A percentile compares a stretch with the other conserved stretches of the same genome.
Conservation (phyloP, 2,888 invertebrate genomes). For the Gymnosoma rotundatum region DNA sequence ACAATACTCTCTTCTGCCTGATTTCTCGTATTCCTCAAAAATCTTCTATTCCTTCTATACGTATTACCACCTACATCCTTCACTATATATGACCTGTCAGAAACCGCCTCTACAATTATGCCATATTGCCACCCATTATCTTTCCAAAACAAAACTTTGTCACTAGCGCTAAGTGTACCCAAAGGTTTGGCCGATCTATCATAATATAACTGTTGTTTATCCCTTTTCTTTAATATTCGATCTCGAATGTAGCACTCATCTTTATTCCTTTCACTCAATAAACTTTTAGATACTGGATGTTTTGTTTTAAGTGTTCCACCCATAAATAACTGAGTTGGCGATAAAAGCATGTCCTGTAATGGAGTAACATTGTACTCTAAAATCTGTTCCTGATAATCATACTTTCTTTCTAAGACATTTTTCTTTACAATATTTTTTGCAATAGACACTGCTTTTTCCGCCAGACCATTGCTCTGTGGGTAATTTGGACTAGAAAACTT, state of each 20-base stretch:
- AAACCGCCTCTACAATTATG: neutral
- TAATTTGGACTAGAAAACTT: neutral
- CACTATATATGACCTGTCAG: neutral
- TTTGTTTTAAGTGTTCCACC: neutral
- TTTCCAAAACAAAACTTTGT: slow-evolving; percentile 16
- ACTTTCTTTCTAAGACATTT: neutral
- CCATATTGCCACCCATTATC: neutral
- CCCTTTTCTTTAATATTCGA: neutral
- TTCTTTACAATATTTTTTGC: too few relatives aligned
- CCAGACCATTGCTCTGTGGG: slow-evolving; percentile 5
- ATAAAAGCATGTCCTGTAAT: slow-evolving; percentile 13
- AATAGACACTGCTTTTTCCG: slow-evolving; percentile 32
- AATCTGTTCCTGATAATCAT: slow-evolving; percentile 2
- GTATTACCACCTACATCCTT: slow-evolving; percentile 4
- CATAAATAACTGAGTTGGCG: slow-evolving; percentile 1
- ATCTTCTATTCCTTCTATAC: slow-evolving; percentile 13
- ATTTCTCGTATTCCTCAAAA: neutral
- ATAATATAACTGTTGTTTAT: neutral
- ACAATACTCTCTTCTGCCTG: neutral
- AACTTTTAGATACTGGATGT: too few relatives aligned
- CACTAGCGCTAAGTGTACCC: neutral
- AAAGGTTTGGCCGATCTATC: too few relatives aligned
- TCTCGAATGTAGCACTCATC: too few relatives aligned
- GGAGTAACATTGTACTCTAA: slow-evolving; percentile 15
- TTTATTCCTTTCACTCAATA: too few relatives aligned